A percentile compares a stretch with the other conserved stretches of the same genome.
Conservation (phyloP, 2,113 vertebrate species). For the Morone chrysops region DNA sequence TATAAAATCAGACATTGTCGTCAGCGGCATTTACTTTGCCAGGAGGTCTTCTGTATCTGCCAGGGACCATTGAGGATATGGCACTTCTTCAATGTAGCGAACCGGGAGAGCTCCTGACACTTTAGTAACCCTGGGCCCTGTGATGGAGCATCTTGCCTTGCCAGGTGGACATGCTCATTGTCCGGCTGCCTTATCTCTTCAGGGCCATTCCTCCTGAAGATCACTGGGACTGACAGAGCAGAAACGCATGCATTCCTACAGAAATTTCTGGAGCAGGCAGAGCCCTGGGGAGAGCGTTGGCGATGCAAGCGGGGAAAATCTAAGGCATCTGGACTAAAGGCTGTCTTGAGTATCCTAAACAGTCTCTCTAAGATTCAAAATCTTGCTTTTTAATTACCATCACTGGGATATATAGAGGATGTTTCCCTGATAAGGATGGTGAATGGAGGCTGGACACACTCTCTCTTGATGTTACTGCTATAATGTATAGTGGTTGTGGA, state of each 20-base stretch:
- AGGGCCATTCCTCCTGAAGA: constrained; percentile 73
- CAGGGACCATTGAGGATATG: constrained; percentile 55
- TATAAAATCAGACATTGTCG: constrained; percentile 45
- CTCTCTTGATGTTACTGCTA: neutral
- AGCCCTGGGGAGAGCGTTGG: constrained; percentile 44
- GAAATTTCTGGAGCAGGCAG: constrained; percentile 54
- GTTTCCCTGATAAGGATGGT: constrained; percentile 31
- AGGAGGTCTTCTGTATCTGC: constrained; percentile 56
- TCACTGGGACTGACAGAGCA: constrained; percentile 67
- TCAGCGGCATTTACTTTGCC: constrained; percentile 7
- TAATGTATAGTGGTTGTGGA: constrained; percentile 14
- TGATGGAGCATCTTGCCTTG: constrained; percentile 70
- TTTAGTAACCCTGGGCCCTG: constrained; percentile 49
- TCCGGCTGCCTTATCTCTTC: constrained; percentile 75
- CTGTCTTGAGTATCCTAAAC: constrained; percentile 48
- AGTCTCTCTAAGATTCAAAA: constrained; percentile 33
- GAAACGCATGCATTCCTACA: constrained; percentile 38
- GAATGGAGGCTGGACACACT: neutral
- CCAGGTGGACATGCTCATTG: constrained; percentile 76
- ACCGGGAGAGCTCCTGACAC: constrained; percentile 59
- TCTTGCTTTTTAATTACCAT: constrained; percentile 49
- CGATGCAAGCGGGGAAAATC: constrained; percentile 34
- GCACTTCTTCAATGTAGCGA: constrained; percentile 48
- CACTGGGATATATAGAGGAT: constrained; percentile 24
- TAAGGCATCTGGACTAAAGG: constrained; percentile 33